phyloP scores from a whole-genome alignment of 2,113 vertebrate species.

The Cynopterus brachyotis region DNA sequence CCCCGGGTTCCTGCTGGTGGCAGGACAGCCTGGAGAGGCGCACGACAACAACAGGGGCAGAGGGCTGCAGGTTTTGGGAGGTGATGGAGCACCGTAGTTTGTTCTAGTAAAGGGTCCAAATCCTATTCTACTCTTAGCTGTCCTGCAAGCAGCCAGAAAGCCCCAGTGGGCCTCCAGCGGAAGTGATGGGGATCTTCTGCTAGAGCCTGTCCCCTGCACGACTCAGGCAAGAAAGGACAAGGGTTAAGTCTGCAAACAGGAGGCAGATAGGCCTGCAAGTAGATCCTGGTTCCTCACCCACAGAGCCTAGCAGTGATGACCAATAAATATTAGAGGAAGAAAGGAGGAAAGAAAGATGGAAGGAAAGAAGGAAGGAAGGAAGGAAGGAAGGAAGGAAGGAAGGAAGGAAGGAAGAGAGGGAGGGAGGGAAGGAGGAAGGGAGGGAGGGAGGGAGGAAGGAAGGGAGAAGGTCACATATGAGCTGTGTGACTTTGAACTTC shows the following conservation, averaged over 20 bases:
- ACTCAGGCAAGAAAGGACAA: not conserved
- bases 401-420: not conserved
- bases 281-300: not conserved
- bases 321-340: not conserved
- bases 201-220: not conserved
- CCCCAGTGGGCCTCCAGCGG: not conserved
- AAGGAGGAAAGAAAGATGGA: fast-evolving
- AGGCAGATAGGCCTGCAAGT: not conserved
- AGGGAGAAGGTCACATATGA: not conserved
- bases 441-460: not conserved
- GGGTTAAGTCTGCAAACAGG: not conserved
- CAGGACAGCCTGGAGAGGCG: not conserved
- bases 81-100: not conserved
- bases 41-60: fast-evolving
- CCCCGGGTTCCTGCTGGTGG: constrained; percentile 4
- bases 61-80: not conserved
- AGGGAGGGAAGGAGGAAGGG: fast-evolving
- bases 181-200: not conserved
- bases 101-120: not conserved
- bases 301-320: not conserved
- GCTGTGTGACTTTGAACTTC: not conserved
- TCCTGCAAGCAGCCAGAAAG: not conserved
- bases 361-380: fast-evolving
- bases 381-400: too few relatives aligned
- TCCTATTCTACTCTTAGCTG: not conserved